Evolutionary conservation across 2,113 vertebrate genomes (phyloP).

Genomic region (Hydrolagus affinis): DNA sequence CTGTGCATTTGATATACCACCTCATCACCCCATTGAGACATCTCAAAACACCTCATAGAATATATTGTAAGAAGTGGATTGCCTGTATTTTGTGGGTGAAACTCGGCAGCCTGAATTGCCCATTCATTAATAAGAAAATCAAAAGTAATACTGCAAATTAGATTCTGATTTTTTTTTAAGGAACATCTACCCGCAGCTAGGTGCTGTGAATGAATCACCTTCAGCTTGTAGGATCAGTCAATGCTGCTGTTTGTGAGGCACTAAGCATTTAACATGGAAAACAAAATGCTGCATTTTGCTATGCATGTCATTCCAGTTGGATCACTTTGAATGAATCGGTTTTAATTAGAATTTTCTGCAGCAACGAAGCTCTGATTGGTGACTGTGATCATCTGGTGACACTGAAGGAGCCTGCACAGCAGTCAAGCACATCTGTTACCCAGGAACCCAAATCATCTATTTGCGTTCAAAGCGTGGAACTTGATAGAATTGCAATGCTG

Average conservation of each 20-base stretch:
- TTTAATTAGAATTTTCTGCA: conserved; percentile 33
- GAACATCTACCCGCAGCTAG: background rate
- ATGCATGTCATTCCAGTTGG: conserved; percentile 32
- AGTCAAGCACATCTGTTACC: conserved; percentile 32
- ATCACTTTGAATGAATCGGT: conserved; percentile 30
- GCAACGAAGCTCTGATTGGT: conserved; percentile 27
- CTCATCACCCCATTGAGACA: no score
- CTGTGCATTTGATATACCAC: no score
- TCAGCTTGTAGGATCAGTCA: background rate
- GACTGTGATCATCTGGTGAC: conserved; percentile 32
- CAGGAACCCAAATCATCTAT: conserved; percentile 28
- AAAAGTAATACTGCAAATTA: no score
- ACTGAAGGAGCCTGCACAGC: conserved; percentile 27
- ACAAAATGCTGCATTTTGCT: conserved; percentile 26
- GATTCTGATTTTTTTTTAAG: no score
- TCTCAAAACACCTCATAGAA: no score
- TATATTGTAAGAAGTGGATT: no score
- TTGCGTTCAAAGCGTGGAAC: conserved; percentile 27
- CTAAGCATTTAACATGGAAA: conserved; percentile 27
- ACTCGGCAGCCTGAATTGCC: no score
- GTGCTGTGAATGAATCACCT: conserved; percentile 20
- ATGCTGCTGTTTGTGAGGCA: conserved; percentile 26
- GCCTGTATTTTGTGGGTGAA: no score
- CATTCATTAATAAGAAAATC: no score
- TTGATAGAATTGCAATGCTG: conserved; percentile 17